Percentiles rank a stretch among this genome's conserved stretches.
Conservation (phyloP, 2,888 invertebrate genomes). For the Chrysopilus asiliformis region DNA sequence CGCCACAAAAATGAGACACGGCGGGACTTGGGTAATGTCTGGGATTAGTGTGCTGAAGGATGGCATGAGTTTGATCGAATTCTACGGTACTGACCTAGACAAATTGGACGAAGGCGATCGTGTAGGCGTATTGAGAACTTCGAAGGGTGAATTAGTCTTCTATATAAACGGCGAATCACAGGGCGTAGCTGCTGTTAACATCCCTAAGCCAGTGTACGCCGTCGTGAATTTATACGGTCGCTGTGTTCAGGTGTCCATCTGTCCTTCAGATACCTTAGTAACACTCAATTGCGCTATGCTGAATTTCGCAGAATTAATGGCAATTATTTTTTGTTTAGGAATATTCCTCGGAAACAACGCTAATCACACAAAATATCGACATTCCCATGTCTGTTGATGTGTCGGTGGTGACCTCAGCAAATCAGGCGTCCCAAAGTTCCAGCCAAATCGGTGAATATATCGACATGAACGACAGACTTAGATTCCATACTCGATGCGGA, state of each 20-base stretch:
- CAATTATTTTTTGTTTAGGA: constrained; percentile 14
- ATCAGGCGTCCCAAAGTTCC: neutral
- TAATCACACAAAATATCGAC: constrained; percentile 30
- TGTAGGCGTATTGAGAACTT: constrained; percentile 71
- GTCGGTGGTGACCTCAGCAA: constrained; percentile 4
- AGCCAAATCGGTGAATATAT: constrained; percentile 22
- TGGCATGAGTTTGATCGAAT: constrained; percentile 66
- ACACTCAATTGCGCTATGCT: no score
- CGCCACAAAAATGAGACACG: constrained; percentile 63
- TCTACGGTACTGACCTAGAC: constrained; percentile 76
- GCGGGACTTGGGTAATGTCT: constrained; percentile 89
- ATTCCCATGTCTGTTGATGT: constrained; percentile 28
- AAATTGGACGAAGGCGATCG: constrained; percentile 69
- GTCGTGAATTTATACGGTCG: constrained; percentile 73
- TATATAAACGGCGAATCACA: constrained; percentile 81
- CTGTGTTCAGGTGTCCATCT: constrained; percentile 59
- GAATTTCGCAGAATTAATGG: neutral
- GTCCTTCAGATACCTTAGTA: constrained; percentile 21
- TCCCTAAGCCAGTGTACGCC: constrained; percentile 62
- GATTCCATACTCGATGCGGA: constrained; percentile 82
- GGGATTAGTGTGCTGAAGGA: constrained; percentile 75
- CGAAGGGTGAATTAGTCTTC: constrained; percentile 70
- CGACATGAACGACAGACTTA: constrained; percentile 47
- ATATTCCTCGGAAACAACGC: constrained; percentile 17
- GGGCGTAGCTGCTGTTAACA: constrained; percentile 64